These are phyloP conservation scores for Heliconius hortense DNA, from an alignment of 2,888 invertebrate genomes.

Conservation along the genomic window DNA sequence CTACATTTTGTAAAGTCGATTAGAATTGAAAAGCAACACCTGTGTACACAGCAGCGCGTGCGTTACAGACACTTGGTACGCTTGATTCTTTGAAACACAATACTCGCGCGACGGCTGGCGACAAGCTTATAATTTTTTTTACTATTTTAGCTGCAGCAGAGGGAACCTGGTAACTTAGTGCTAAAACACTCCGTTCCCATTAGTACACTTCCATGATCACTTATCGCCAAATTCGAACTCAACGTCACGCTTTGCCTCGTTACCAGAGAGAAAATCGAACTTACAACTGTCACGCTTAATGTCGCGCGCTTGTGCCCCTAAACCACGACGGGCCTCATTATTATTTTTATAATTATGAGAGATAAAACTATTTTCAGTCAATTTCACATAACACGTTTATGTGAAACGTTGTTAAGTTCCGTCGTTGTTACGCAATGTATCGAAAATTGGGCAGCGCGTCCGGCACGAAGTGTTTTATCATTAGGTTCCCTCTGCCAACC, in stretches of 20 bases:
- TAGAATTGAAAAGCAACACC: slow-evolving; percentile 19
- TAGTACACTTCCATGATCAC: not conserved
- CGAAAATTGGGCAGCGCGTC: too few relatives aligned
- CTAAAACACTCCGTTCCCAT: not conserved
- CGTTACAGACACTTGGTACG: slow-evolving; percentile 13
- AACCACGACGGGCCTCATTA: not conserved
- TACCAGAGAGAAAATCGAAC: not conserved
- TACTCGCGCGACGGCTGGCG: not conserved
- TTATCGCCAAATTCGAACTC: not conserved
- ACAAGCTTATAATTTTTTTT: not conserved
- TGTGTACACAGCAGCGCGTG: slow-evolving; percentile 25
- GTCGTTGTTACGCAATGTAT: too few relatives aligned
- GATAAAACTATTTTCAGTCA: too few relatives aligned
- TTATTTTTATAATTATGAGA: too few relatives aligned
- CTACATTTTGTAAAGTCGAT: not conserved
- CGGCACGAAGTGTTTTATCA: too few relatives aligned
- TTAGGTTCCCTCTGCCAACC: too few relatives aligned
- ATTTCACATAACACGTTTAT: too few relatives aligned
- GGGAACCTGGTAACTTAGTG: not conserved
- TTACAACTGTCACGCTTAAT: not conserved
- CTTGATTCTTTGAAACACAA: slow-evolving; percentile 14
- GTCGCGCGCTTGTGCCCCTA: not conserved
- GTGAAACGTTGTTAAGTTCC: too few relatives aligned
- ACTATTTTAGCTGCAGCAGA: not conserved
- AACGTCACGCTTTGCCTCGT: not conserved